Percentiles rank a stretch among this genome's conserved stretches.
Conservation (phyloP, 2,888 invertebrate species). For the Abrostola triplasia region DNA sequence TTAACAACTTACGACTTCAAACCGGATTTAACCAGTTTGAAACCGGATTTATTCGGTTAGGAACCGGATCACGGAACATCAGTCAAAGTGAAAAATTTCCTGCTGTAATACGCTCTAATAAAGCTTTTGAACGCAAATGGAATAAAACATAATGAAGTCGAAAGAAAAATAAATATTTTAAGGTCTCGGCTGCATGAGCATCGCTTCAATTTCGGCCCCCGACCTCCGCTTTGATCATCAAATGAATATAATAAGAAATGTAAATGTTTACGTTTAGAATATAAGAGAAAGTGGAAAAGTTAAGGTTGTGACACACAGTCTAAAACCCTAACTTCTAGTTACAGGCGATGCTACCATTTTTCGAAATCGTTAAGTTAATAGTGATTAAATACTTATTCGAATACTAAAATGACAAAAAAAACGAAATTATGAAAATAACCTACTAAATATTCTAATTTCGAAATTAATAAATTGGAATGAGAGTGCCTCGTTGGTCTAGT, state of each 20-base stretch:
- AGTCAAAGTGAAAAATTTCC: conserved; percentile 61
- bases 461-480: no score
- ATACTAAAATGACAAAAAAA: no score
- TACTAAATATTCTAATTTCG: no score
- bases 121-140: conserved; percentile 65
- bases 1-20: conserved; percentile 36
- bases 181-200: conserved; percentile 53
- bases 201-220: conserved; percentile 57
- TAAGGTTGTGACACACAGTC: no score
- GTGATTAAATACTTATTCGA: no score
- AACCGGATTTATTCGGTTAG: conserved; percentile 46
- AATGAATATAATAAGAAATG: conserved; percentile 56
- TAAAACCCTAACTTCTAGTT: no score
- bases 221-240: conserved; percentile 66
- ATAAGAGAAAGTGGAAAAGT: not conserved
- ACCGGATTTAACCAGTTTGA: conserved; percentile 2
- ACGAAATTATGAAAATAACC: no score
- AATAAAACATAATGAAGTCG: conserved; percentile 73
- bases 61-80: conserved; percentile 34
- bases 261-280: conserved; percentile 23
- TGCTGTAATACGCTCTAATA: conserved; percentile 54
- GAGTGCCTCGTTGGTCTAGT: no score
- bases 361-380: no score
- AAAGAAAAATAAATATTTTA: conserved; percentile 57
- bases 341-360: no score